Evolutionary conservation across 2,888 invertebrate genomes (phyloP).

Genomic region (Dexiosoma caninum): DNA sequence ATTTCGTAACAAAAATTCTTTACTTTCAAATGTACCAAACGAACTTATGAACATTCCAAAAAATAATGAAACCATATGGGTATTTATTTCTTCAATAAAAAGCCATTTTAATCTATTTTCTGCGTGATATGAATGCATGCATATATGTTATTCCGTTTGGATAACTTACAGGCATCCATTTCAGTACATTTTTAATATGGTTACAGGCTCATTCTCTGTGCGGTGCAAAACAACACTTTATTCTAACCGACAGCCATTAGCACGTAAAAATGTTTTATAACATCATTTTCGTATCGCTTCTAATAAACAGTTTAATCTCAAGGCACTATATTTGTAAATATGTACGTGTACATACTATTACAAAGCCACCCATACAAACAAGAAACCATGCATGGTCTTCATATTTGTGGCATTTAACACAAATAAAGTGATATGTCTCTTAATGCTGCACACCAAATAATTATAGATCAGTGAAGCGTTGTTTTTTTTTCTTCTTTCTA

Average conservation of each 20-base stretch:
- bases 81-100: slow-evolving; percentile 11
- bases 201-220: neutral
- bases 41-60: neutral
- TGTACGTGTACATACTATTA: too few species aligned
- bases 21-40: slow-evolving; percentile 15
- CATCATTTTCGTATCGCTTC: slow-evolving; percentile 18
- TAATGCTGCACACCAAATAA: too few species aligned
- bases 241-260: slow-evolving; percentile 45
- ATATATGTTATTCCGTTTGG: neutral
- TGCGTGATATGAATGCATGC: slow-evolving; percentile 24
- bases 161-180: slow-evolving; percentile 25
- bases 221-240: slow-evolving; percentile 1
- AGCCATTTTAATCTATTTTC: slow-evolving; percentile 18
- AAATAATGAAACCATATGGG: slow-evolving; percentile 25
- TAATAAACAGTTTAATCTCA: slow-evolving; percentile 10
- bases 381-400: neutral
- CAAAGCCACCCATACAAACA: neutral
- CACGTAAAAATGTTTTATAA: slow-evolving; percentile 40
- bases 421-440: neutral
- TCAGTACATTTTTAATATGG: slow-evolving; percentile 31
- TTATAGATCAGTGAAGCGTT: too few species aligned
- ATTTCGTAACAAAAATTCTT: slow-evolving; percentile 33
- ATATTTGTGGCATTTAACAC: neutral
- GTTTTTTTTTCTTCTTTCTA: too few species aligned
- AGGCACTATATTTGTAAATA: neutral